Evolutionary conservation across 2,888 invertebrate species (phyloP), one percentile per base, ranked within the genome.

Genomic region (Beris chalybata): DNA sequence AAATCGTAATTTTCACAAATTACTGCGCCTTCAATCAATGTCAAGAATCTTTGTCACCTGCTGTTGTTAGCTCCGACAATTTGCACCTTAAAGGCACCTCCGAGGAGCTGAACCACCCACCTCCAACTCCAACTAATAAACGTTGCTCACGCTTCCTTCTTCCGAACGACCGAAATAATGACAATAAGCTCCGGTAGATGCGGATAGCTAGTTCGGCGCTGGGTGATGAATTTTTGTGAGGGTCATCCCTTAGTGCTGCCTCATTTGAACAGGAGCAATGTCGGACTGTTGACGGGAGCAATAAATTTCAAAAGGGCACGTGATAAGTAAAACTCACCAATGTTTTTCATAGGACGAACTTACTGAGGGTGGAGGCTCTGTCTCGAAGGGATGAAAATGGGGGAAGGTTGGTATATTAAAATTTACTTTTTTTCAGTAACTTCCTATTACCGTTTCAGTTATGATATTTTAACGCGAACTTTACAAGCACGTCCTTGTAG

Each of bases 1-100:
- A 50, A 11, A 50, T 63, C 48, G 52, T 67, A 64, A 67, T 67
- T 67, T 67, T 56, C 67, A 64, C 67, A 67, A 67, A 67, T 67
- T 67, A 63, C 53, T 52, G 43, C 32, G 47, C 63, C 56, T 67
- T 67, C 64, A 63, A 61, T 67, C 67, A 67, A 63, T 64, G 64
- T 67, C 67, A 64, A 45, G 15, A 52, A 59, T 65, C 52, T 57
- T 52, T 58, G 65, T 65, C 65, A 66, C 66, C 66, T 66, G 59
- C 58, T 66, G 55, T 43, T 54, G 38, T 66, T 59, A 61, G 54
- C 61, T 32, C n/a, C 32, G 54, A 31, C 54, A 54, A 54, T 54
- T 54, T 54, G 54, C 54, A 30, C 54, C 54, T 32, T 30, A 30
- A 54, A 52, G 54, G 31, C 32, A 31, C 38, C 31, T 54, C 29